phyloP scores from a whole-genome alignment of 2,113 vertebrate genomes.

The Grallaria varia region DNA sequence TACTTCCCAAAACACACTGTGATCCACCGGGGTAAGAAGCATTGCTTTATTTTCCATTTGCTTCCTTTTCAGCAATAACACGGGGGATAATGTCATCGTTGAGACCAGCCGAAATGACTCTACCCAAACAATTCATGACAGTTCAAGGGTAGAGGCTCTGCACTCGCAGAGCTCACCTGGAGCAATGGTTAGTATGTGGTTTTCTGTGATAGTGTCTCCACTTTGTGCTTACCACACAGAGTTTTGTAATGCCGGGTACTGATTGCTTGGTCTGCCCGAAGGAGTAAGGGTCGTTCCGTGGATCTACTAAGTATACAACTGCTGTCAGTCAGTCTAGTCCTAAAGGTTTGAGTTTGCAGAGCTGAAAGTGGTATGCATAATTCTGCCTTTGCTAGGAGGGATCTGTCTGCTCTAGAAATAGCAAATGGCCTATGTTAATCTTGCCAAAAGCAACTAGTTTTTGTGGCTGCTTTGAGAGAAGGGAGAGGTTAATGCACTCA shows the following conservation, averaged over 20 bases:
- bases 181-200: constrained; percentile 52
- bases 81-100: neutral
- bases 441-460: neutral
- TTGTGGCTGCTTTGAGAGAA: neutral
- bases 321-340: neutral
- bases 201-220: neutral
- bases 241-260: neutral
- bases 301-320: neutral
- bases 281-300: neutral
- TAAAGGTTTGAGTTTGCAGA: neutral
- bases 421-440: neutral
- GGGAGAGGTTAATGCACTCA: neutral
- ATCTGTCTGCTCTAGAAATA: neutral
- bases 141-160: constrained; percentile 24
- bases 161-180: constrained; percentile 33
- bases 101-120: constrained; percentile 21
- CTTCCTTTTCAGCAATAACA: constrained; percentile 52
- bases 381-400: neutral
- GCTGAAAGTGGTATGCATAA: neutral
- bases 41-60: neutral
- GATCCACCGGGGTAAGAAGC: neutral
- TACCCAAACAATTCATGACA: constrained; percentile 62
- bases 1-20: neutral
- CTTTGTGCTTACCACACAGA: rapidly evolving
- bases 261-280: neutral